Base-by-base conservation (phyloP, 2,113 vertebrate species). In the Sprattus sprattus region DNA sequence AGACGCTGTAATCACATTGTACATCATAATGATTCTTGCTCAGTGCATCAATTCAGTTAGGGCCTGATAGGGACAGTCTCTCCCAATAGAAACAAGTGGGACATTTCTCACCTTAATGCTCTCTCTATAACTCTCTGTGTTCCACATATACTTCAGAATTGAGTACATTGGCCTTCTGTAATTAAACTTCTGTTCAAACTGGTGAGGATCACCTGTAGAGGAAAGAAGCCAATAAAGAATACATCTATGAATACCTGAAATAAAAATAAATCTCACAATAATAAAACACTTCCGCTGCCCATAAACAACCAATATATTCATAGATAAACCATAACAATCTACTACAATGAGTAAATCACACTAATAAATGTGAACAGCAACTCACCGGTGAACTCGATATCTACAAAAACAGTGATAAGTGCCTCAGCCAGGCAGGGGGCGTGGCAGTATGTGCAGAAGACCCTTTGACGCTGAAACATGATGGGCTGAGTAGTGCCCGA, bases 101-200 rank as follows among this genome's bases (percentile, higher is more conserved):
- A 10, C 11, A 13, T 0, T 11, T 80, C 89, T 92, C 86, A 97
- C 98, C 97, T 98, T 99, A 46, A 99, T 95, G 90, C 97, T 99
- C 81, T 98, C 96, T 88, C 94, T 95, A 88, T 99, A 99, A 13
- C 88, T 93, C 0, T 97, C 96, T 0, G 96, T 96, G 45, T 92
- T 95, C 99, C 99, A 99, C 97, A 99, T 99, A 90, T 98, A 99
- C 89, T 95, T 96, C 81, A 99, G 96, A 89, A 99, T 99, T 50
- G 99, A 97, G 87, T 99, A 99, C 99, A 99, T 99, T 71, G 99
- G 98, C 9, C 99, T 95, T 54, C 99, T 97, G 88, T 99, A 99
- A 95, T 99, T 99, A 91, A 99, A 99, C 92, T 99, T 99, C 92
- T 99, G 98, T 87, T 99, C 98, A 92, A 99, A 99, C 87, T 99